A percentile compares a stretch with the other conserved stretches of the same genome.
phyloP scores from a whole-genome alignment of 2,113 vertebrate genomes.

The Cervus canadensis region DNA sequence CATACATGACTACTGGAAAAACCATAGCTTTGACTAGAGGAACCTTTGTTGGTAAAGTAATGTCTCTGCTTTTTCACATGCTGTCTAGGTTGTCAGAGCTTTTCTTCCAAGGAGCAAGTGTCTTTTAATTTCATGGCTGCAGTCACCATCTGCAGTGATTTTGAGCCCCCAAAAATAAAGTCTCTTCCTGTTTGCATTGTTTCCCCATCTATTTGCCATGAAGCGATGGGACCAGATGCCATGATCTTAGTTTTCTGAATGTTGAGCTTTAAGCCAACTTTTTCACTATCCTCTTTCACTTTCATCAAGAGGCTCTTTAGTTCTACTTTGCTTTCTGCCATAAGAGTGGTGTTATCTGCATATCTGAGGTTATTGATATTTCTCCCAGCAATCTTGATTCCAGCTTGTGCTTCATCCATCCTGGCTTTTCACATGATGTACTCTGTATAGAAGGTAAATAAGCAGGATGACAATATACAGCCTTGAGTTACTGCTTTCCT shows the following conservation, averaged over 20 bases:
- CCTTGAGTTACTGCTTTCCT: background rate
- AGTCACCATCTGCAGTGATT: background rate
- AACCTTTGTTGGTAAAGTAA: background rate
- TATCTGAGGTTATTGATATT: background rate
- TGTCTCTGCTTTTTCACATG: background rate
- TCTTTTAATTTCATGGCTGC: background rate
- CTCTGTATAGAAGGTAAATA: background rate
- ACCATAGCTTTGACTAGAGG: background rate
- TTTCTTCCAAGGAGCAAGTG: background rate
- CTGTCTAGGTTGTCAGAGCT: background rate
- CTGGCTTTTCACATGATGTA: background rate
- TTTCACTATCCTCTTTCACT: background rate
- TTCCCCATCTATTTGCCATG: background rate
- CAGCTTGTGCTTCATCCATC: background rate
- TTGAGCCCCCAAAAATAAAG: background rate
- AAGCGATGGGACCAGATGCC: background rate
- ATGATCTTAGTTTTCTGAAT: background rate
- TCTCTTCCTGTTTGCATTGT: background rate
- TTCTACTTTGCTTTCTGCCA: background rate
- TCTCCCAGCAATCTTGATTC: background rate
- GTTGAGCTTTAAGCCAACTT: background rate
- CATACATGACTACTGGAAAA: background rate
- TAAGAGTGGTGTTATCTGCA: background rate
- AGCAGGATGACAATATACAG: background rate
- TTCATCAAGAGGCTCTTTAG: background rate